These are phyloP conservation scores for Thermophis baileyi DNA, from an alignment of 2,113 vertebrate genomes.

Conservation along the genomic window DNA sequence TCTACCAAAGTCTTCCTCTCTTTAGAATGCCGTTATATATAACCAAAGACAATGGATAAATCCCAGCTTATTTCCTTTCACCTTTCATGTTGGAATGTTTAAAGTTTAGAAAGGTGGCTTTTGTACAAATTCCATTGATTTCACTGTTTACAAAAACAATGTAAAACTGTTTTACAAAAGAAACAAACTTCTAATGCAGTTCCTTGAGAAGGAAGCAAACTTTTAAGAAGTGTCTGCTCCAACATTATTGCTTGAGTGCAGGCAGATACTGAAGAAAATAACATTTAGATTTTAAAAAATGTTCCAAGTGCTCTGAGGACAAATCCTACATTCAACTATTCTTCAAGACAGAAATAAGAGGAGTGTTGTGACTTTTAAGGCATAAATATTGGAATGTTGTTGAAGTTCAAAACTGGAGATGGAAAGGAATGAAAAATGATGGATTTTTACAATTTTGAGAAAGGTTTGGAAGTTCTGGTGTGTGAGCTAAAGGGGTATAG, in stretches of 20 bases:
- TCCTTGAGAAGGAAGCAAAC: not conserved
- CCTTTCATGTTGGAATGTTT: not conserved
- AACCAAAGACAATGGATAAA: not conserved
- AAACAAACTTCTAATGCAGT: not conserved
- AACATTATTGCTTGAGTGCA: slow-evolving; percentile 4
- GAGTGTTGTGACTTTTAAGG: not conserved
- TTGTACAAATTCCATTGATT: not conserved
- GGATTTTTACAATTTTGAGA: not conserved
- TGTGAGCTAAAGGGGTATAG: not conserved
- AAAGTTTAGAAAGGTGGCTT: not conserved
- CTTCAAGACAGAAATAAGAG: not conserved
- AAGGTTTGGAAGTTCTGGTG: not conserved
- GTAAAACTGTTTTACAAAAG: not conserved
- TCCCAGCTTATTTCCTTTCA: not conserved
- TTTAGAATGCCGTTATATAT: not conserved
- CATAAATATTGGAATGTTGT: not conserved
- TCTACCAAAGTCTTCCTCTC: not conserved
- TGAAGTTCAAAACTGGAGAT: not conserved
- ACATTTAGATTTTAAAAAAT: not conserved
- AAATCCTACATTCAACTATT: not conserved
- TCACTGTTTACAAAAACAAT: not conserved
- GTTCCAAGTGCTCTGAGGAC: not conserved
- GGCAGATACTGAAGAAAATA: not conserved
- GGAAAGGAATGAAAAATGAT: not conserved
- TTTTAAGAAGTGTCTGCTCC: not conserved